Evolutionary conservation across 2,888 invertebrate species (phyloP).

Genomic region (Polia nebulosa): DNA sequence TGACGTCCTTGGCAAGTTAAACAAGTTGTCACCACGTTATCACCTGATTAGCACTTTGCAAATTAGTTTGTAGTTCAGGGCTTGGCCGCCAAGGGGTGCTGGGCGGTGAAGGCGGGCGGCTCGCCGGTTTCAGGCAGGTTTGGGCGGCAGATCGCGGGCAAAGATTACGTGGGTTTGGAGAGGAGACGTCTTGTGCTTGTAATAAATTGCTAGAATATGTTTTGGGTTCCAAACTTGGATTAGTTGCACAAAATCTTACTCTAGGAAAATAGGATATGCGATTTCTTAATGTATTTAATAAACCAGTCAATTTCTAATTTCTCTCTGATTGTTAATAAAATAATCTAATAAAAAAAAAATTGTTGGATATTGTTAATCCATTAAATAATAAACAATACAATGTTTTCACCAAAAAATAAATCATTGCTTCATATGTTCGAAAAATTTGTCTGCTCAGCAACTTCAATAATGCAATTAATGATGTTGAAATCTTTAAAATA

Average conservation of each 20-base stretch:
- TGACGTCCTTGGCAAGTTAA: slow-evolving; percentile 28
- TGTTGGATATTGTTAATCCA: too few species aligned
- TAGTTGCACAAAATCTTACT: too few species aligned
- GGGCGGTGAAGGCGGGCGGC: slow-evolving; percentile 74
- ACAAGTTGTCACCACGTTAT: slow-evolving; percentile 38
- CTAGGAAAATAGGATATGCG: too few species aligned
- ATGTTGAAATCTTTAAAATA: too few species aligned
- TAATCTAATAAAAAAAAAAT: too few species aligned
- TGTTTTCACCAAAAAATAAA: too few species aligned
- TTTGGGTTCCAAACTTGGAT: too few species aligned
- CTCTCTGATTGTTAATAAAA: too few species aligned
- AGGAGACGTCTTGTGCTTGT: neutral
- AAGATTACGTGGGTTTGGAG: slow-evolving; percentile 64
- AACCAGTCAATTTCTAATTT: neutral
- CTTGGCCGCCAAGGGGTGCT: slow-evolving; percentile 53
- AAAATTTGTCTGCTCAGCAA: too few species aligned
- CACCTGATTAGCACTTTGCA: slow-evolving; percentile 53
- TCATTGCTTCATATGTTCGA: too few species aligned
- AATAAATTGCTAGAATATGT: neutral
- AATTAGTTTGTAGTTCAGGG: slow-evolving; percentile 53
- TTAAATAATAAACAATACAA: too few species aligned
- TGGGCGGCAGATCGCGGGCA: slow-evolving; percentile 78
- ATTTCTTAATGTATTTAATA: neutral
- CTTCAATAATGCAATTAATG: too few species aligned
- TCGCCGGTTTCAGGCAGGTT: slow-evolving; percentile 80